Evolutionary conservation across 2,888 invertebrate species (phyloP).

Genomic region (Thumatha senex): DNA sequence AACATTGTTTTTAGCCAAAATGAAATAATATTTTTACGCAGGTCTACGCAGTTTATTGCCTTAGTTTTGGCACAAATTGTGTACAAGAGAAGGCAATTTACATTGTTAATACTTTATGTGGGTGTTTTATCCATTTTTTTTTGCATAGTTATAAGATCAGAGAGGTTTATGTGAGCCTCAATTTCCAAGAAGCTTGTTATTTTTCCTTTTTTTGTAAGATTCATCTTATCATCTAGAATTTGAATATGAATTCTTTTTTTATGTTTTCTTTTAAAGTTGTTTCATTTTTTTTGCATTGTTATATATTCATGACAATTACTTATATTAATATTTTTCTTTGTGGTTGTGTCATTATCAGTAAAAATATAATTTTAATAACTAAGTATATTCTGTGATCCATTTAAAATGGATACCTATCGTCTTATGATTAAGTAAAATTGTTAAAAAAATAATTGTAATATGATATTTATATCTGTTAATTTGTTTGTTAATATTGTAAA

Average conservation of each 20-base stretch:
- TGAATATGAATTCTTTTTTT: background rate
- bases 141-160: background rate
- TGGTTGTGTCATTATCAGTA: slow-evolving; percentile 4
- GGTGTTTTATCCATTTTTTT: background rate
- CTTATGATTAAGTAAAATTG: slow-evolving; percentile 5
- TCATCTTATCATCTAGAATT: too few relatives aligned
- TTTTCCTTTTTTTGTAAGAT: too few relatives aligned
- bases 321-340: background rate
- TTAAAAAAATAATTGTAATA: slow-evolving; percentile 16
- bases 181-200: too few relatives aligned
- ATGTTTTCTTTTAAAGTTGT: background rate
- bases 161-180: too few relatives aligned
- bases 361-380: slow-evolving; percentile 18
- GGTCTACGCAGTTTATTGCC: slow-evolving; percentile 13
- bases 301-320: slow-evolving; percentile 19
- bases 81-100: too few relatives aligned
- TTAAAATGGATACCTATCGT: background rate
- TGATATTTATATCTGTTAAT: slow-evolving; percentile 16
- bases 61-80: background rate
- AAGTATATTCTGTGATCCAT: background rate
- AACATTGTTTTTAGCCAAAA: slow-evolving; percentile 23
- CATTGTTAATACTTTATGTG: background rate
- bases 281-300: slow-evolving; percentile 13
- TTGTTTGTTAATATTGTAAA: slow-evolving; percentile 28
- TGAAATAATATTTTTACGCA: slow-evolving; percentile 21